Percentiles rank a stretch among this genome's conserved stretches.
phyloP scores from a whole-genome alignment of 2,113 vertebrate species.

The Mystacornis crossleyi region DNA sequence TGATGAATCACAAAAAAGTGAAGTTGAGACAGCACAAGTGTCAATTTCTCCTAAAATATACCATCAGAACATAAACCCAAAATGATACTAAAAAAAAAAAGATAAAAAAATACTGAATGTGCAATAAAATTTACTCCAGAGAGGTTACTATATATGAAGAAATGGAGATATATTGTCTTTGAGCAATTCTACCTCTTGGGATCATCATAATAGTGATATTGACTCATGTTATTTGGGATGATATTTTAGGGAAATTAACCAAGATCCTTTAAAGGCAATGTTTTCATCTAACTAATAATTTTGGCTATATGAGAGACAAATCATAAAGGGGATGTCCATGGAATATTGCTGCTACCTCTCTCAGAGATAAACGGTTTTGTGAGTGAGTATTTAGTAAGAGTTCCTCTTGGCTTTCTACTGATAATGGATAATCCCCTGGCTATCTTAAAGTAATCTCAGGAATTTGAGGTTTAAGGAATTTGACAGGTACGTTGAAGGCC shows the following conservation, averaged over 20 bases:
- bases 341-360: background rate
- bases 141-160: background rate
- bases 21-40: background rate
- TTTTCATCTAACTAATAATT: background rate
- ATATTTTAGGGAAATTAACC: background rate
- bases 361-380: background rate
- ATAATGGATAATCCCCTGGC: background rate
- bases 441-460: background rate
- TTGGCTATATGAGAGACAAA: background rate
- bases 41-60: background rate
- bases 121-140: background rate
- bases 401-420: background rate
- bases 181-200: background rate
- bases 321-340: background rate
- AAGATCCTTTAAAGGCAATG: background rate
- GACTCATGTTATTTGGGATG: background rate
- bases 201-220: background rate
- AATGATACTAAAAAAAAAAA: background rate
- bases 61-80: background rate
- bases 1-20: background rate
- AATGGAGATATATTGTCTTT: background rate
- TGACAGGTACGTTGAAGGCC: background rate
- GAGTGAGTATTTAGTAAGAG: background rate
- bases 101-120: background rate
- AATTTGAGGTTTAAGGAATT: background rate